These are phyloP conservation scores for Enteromius thamalakanensis DNA, from an alignment of 2,797 vertebrate genomes.

Conservation along the genomic window DNA sequence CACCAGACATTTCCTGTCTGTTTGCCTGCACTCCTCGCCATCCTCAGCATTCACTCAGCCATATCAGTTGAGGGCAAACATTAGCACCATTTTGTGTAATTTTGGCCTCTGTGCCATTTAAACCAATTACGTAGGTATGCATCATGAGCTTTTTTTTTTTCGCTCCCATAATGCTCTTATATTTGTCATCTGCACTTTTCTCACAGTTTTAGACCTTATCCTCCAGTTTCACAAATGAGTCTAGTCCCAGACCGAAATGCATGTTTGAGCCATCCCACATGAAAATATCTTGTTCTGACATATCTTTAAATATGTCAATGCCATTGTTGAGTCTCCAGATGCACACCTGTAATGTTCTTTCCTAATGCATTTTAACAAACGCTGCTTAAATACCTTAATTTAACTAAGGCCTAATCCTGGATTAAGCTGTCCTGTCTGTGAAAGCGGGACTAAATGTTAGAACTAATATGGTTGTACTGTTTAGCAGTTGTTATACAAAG, in stretches of 20 bases:
- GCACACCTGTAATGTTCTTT: too few species aligned
- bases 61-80: slow-evolving; percentile 10
- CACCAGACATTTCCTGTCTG: slow-evolving; percentile 50
- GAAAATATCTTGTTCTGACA: too few species aligned
- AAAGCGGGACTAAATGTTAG: background rate
- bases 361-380: too few species aligned
- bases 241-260: too few species aligned
- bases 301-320: too few species aligned
- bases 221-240: too few species aligned
- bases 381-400: too few species aligned
- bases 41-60: slow-evolving; percentile 15
- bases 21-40: slow-evolving; percentile 5
- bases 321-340: too few species aligned
- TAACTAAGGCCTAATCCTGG: too few species aligned
- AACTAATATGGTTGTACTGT: background rate
- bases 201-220: background rate
- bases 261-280: too few species aligned
- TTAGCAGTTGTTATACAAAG: background rate
- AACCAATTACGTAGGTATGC: slow-evolving; percentile 17
- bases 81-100: slow-evolving; percentile 42
- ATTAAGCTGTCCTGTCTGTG: too few species aligned
- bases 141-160: background rate
- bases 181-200: background rate
- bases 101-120: slow-evolving; percentile 22
- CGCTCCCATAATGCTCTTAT: background rate